Evolutionary conservation across 2,113 vertebrate species (phyloP).

Genomic region (Vanacampus margaritifer): DNA sequence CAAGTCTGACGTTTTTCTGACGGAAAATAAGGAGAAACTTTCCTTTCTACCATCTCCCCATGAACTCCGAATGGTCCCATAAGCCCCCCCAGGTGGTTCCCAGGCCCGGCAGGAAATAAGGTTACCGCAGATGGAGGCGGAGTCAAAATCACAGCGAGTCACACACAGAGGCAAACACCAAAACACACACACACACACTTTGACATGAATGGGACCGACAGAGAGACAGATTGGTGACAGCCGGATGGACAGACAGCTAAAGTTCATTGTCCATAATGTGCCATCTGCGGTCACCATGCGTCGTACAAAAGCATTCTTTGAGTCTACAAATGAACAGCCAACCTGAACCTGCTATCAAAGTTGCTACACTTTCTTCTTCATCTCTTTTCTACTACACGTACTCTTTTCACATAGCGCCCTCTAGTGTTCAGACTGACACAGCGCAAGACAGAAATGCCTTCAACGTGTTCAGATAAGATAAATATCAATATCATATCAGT

Average conservation of each 20-base stretch:
- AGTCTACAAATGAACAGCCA: too few species aligned
- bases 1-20: background rate
- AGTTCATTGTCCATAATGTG: too few species aligned
- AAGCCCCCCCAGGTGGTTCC: conserved; percentile 19
- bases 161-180: background rate
- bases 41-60: background rate
- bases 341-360: too few species aligned
- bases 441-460: background rate
- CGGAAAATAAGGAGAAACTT: background rate
- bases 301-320: background rate
- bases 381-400: too few species aligned
- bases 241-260: too few species aligned
- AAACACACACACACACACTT: background rate
- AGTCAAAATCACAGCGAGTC: conserved; percentile 26
- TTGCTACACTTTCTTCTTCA: too few species aligned
- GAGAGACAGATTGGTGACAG: background rate
- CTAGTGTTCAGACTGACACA: background rate
- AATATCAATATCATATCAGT: too few species aligned
- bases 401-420: background rate
- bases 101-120: conserved; percentile 55
- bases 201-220: background rate
- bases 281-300: too few species aligned
- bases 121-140: conserved; percentile 40
- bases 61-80: background rate
- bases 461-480: too few species aligned